Percentiles rank a stretch among this genome's conserved stretches.
These are phyloP conservation scores for Cabera pusaria DNA, from an alignment of 2,888 invertebrate species.

Conservation along the genomic window DNA sequence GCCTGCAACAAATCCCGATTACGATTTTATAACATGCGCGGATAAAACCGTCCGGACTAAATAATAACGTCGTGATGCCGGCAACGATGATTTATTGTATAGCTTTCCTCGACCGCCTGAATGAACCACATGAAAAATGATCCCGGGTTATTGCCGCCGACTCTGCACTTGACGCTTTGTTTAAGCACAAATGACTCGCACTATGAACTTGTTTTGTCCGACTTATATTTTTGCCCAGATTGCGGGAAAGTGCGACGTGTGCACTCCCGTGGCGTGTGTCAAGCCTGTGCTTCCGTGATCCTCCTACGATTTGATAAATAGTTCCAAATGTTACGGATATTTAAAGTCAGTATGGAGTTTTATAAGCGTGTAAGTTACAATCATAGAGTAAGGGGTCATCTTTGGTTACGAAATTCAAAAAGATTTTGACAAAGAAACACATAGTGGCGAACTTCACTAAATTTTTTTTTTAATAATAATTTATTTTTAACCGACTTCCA, in stretches of 20 bases:
- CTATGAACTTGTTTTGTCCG: conserved; percentile 71
- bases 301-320: conserved; percentile 61
- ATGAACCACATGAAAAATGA: conserved; percentile 83
- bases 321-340: conserved; percentile 38
- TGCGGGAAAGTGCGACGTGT: conserved; percentile 32
- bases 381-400: too few species aligned
- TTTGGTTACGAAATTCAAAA: too few species aligned
- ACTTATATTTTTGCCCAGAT: conserved; percentile 65
- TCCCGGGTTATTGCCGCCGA: conserved; percentile 77
- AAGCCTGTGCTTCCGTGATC: conserved; percentile 31
- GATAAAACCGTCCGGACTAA: conserved; percentile 74
- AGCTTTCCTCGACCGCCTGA: conserved; percentile 78
- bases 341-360: conserved; percentile 10
- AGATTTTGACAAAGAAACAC: too few species aligned
- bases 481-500: too few species aligned
- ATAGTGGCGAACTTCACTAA: too few species aligned
- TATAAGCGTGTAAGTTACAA: too few species aligned
- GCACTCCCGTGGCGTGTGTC: conserved; percentile 32
- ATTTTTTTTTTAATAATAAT: too few species aligned
- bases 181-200: conserved; percentile 81
- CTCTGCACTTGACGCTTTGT: conserved; percentile 82
- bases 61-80: conserved; percentile 79
- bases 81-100: conserved; percentile 82
- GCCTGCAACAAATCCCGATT: conserved; percentile 32
- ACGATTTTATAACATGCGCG: conserved; percentile 67